Percentiles rank a stretch among this genome's conserved stretches.
Conservation (phyloP, 92 coral and sea anemone genomes). For the Montipora capitata region DNA sequence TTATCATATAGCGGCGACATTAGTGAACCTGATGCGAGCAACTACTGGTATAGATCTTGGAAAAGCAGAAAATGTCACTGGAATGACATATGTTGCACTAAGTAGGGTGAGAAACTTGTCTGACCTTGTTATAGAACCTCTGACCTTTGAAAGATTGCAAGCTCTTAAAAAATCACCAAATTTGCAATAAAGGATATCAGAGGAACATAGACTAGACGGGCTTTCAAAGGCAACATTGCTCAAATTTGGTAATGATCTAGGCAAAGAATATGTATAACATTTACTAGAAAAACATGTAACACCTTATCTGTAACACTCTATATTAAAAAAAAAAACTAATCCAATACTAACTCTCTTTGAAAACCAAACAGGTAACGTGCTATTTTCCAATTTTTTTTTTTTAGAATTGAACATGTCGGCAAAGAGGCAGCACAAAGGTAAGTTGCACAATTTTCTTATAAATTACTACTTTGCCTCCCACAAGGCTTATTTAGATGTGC, state of each 20-base stretch:
- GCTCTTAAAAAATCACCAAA: slow-evolving; percentile 35
- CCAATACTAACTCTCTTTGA: slow-evolving; percentile 1
- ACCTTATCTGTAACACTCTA: slow-evolving; percentile 13
- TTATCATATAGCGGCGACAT: too few species aligned
- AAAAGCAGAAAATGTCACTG: slow-evolving; percentile 58
- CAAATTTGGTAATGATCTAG: slow-evolving; percentile 9
- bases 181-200: slow-evolving; percentile 30
- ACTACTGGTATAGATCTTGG: slow-evolving; percentile 40
- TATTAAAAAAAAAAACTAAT: background rate
- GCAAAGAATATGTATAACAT: slow-evolving; percentile 5
- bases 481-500: slow-evolving; percentile 7
- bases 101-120: slow-evolving; percentile 64
- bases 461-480: slow-evolving; percentile 25
- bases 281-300: slow-evolving; percentile 12
- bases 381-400: background rate
- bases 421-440: slow-evolving; percentile 1
- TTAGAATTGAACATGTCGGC: background rate
- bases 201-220: slow-evolving; percentile 54
- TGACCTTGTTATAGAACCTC: slow-evolving; percentile 62
- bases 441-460: slow-evolving; percentile 7
- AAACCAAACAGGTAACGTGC: background rate
- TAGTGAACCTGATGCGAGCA: too few species aligned
- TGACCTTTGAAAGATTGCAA: slow-evolving; percentile 55
- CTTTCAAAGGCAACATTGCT: slow-evolving; percentile 48
- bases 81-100: slow-evolving; percentile 51